Percentiles rank a stretch among this genome's conserved stretches.
phyloP scores from a whole-genome alignment of 1,140 invertebrate species.

The Daktulosphaira vitifoliae region DNA sequence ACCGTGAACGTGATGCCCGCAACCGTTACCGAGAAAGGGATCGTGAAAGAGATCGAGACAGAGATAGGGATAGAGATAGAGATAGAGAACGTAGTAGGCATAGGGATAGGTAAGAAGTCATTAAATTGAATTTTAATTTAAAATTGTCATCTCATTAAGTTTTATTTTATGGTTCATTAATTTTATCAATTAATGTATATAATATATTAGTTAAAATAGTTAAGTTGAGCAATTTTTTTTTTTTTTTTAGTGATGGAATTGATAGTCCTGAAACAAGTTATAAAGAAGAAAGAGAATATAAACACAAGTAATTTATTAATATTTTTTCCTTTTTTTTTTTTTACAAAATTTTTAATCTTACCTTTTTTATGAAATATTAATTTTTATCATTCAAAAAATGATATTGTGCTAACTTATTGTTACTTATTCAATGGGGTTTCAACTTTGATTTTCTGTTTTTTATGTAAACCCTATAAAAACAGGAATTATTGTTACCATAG shows the following conservation, averaged over 20 bases:
- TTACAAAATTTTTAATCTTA: too few species aligned
- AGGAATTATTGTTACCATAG: too few species aligned
- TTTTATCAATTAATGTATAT: slow-evolving; percentile 2
- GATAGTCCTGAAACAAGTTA: slow-evolving; percentile 28
- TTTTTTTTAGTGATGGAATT: slow-evolving; percentile 9
- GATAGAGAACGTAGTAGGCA: slow-evolving; percentile 35
- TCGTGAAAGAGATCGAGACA: slow-evolving; percentile 32
- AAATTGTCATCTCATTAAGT: too few species aligned
- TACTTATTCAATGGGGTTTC: too few species aligned
- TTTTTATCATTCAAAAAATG: too few species aligned
- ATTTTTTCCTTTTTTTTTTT: too few species aligned
- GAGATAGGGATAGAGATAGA: slow-evolving; percentile 34
- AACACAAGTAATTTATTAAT: slow-evolving; percentile 19
- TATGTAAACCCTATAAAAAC: too few species aligned
- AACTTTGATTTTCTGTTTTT: too few species aligned
- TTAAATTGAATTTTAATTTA: too few species aligned
- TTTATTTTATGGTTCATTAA: too few species aligned
- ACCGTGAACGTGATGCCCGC: slow-evolving; percentile 31
- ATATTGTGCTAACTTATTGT: too few species aligned
- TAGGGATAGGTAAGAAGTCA: slow-evolving; percentile 37
- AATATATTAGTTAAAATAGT: too few species aligned
- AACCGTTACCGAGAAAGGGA: slow-evolving; percentile 36
- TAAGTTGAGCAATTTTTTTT: not conserved
- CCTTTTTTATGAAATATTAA: slow-evolving; percentile 10
- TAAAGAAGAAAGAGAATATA: slow-evolving; percentile 30